phyloP scores from a whole-genome alignment of 2,888 invertebrate genomes.

The Heteromyza rotundicornis region DNA sequence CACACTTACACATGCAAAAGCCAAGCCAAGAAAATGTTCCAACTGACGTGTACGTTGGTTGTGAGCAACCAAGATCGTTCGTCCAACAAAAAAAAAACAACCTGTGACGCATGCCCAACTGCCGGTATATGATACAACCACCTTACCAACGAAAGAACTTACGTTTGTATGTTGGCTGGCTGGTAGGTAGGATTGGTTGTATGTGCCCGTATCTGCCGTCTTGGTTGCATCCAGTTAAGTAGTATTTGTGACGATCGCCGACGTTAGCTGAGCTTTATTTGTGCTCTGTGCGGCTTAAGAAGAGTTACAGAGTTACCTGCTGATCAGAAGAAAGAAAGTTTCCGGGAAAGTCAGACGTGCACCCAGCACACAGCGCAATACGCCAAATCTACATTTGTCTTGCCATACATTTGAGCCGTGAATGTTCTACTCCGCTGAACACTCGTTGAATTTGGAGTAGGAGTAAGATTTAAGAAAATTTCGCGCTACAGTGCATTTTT shows the following conservation, averaged over 20 bases:
- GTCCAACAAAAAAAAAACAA: slow-evolving; percentile 16
- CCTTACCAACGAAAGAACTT: too few relatives aligned
- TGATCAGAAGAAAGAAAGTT: slow-evolving; percentile 61
- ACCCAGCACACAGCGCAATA: slow-evolving; percentile 17
- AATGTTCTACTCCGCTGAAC: slow-evolving; percentile 1
- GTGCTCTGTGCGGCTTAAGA: slow-evolving; percentile 51
- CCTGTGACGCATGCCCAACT: slow-evolving; percentile 24
- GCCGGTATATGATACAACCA: not conserved
- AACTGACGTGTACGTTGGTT: slow-evolving; percentile 40
- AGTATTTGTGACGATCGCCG: slow-evolving; percentile 12
- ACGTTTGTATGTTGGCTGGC: too few relatives aligned
- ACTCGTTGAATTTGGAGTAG: slow-evolving; percentile 10
- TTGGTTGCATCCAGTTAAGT: too few relatives aligned
- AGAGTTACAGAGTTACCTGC: slow-evolving; percentile 49
- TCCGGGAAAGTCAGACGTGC: slow-evolving; percentile 54
- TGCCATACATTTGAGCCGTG: slow-evolving; percentile 1
- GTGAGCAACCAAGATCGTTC: not conserved
- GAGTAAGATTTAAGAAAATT: not conserved
- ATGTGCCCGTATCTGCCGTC: too few relatives aligned
- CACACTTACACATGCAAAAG: slow-evolving; percentile 13
- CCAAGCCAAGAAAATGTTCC: slow-evolving; percentile 24
- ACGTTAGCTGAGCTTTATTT: slow-evolving; percentile 18
- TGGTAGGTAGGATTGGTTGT: too few relatives aligned
- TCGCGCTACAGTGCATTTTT: not conserved
- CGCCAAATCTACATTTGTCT: slow-evolving; percentile 9